Percentiles rank a stretch among this genome's conserved stretches.
Conservation (phyloP, 2,888 invertebrate species). For the Crossocerus cetratus region DNA sequence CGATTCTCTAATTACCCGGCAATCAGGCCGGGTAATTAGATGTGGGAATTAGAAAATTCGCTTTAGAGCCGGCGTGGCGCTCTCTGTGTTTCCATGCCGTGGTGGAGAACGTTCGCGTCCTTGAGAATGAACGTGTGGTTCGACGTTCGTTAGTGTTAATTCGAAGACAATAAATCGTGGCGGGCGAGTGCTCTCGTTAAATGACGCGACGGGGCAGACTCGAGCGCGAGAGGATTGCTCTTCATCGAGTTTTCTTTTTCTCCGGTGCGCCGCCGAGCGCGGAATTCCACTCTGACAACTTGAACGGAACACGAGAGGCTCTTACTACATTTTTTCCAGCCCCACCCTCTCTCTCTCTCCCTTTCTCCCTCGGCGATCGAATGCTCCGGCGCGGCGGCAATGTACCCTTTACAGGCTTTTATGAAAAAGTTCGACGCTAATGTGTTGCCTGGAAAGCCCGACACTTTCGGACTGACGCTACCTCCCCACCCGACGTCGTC, state of each 20-base stretch:
- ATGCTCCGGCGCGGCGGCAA: not conserved
- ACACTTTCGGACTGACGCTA: no score
- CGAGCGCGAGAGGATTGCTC: constrained; percentile 12
- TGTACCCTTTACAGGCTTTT: not conserved
- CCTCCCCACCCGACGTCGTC: no score
- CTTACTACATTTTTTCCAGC: constrained; percentile 8
- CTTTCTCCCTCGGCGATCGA: not conserved
- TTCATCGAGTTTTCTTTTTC: constrained; percentile 20
- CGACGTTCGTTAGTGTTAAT: not conserved
- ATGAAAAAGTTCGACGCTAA: not conserved
- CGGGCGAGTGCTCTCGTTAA: constrained; percentile 4
- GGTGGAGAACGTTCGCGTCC: no score
- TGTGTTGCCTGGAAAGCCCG: not conserved
- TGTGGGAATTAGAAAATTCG: no score
- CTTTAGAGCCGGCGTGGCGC: no score
- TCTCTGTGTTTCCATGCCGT: no score
- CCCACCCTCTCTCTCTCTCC: no score
- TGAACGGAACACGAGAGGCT: constrained; percentile 5
- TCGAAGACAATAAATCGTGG: constrained; percentile 3
- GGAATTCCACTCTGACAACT: constrained; percentile 6
- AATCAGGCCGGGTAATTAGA: no score
- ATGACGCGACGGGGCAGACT: not conserved
- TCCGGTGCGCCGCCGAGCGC: not conserved
- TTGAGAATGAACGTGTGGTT: no score
- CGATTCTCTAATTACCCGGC: no score